A percentile compares a stretch with the other conserved stretches of the same genome.
Conservation (phyloP, 2,797 vertebrate genomes). For the Paramormyrops hopkinsi region DNA sequence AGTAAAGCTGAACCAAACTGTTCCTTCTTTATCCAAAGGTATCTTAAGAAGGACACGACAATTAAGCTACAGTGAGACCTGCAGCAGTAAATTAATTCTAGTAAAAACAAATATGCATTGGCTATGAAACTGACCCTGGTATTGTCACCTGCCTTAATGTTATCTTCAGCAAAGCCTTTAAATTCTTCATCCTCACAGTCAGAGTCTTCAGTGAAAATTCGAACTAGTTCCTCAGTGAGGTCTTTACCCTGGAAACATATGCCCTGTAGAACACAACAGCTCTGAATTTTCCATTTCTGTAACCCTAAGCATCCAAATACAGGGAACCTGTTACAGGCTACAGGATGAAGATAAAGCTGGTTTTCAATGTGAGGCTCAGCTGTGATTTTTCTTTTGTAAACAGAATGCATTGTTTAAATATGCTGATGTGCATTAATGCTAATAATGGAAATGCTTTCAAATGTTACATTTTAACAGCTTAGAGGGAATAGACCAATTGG, state of each 20-base stretch:
- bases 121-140: slow-evolving; percentile 2
- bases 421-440: not conserved
- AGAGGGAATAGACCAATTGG: not conserved
- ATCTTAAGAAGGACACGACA: not conserved
- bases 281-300: not conserved
- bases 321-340: not conserved
- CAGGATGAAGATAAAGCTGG: not conserved
- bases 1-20: not conserved
- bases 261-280: slow-evolving; percentile 38
- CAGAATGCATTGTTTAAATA: not conserved
- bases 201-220: slow-evolving; percentile 63
- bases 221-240: slow-evolving; percentile 55
- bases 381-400: not conserved
- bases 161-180: slow-evolving; percentile 51
- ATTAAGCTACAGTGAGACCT: not conserved
- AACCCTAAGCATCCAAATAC: not conserved
- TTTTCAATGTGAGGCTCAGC: not conserved
- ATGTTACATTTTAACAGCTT: not conserved
- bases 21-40: not conserved
- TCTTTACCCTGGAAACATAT: slow-evolving; percentile 42
- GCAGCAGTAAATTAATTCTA: not conserved
- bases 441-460: not conserved
- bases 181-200: slow-evolving; percentile 57
- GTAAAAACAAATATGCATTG: not conserved
- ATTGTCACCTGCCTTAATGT: slow-evolving; percentile 22